Conservation (phyloP, 2,113 vertebrate species). For the Panurus biarmicus region DNA sequence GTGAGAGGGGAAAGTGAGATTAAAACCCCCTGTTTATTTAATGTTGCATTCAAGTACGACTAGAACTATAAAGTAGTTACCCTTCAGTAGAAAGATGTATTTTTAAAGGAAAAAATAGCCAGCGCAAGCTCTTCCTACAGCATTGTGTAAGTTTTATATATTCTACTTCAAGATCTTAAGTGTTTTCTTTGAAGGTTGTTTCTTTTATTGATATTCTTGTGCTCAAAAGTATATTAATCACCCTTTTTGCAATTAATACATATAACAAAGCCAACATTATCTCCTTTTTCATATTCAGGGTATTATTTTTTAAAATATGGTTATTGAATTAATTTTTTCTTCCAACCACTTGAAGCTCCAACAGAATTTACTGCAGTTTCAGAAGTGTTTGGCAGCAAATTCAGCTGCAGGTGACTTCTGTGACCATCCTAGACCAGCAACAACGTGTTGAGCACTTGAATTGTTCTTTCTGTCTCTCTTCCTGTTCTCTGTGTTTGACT, state of each 20-base stretch:
- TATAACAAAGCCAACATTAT: background rate
- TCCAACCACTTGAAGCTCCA: background rate
- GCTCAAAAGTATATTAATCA: background rate
- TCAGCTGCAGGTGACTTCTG: background rate
- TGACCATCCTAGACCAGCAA: background rate
- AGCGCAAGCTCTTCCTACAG: background rate
- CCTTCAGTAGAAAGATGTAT: background rate
- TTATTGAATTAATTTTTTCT: background rate
- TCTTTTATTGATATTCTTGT: background rate
- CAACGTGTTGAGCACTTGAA: background rate
- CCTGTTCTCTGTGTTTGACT: background rate
- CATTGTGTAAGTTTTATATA: background rate
- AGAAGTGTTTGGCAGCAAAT: background rate
- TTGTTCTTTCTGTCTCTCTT: background rate
- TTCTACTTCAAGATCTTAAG: background rate
- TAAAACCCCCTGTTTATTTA: background rate
- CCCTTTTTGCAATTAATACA: background rate
- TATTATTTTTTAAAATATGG: background rate
- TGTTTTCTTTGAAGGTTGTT: background rate
- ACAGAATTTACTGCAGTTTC: background rate
- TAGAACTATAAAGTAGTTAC: background rate
- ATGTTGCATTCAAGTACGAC: background rate
- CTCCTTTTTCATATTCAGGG: background rate
- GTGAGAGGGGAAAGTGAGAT: background rate
- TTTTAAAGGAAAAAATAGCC: background rate